Percentiles rank a stretch among this genome's conserved stretches.
These are phyloP conservation scores for Sebastolobus alascanus DNA, from an alignment of 2,797 vertebrate species.

Conservation along the genomic window DNA sequence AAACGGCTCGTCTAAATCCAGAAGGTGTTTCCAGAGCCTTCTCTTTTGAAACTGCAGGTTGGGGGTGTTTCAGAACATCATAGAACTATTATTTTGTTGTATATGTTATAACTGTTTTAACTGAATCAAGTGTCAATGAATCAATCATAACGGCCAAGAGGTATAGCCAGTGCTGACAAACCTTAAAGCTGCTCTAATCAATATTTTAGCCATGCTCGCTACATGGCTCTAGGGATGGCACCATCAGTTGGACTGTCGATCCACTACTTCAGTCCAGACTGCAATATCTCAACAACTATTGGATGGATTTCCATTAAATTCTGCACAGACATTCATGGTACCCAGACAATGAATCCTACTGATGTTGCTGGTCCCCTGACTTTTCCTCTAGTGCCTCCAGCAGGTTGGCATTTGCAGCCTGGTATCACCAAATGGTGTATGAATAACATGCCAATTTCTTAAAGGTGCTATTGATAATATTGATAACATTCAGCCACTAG, in stretches of 20 bases:
- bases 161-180: no score
- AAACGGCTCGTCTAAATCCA: constrained; percentile 17
- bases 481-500: no score
- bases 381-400: not conserved
- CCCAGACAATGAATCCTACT: not conserved
- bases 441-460: no score
- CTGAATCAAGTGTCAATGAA: not conserved
- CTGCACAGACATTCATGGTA: not conserved
- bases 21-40: constrained; percentile 24
- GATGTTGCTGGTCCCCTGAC: not conserved
- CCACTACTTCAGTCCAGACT: not conserved
- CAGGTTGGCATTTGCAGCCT: no score
- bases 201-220: no score
- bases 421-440: no score
- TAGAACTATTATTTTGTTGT: not conserved
- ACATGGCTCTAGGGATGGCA: no score
- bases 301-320: not conserved
- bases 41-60: not conserved
- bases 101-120: not conserved
- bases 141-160: not conserved
- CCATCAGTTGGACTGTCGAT: no score
- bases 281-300: not conserved
- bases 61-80: not conserved
- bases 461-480: no score
- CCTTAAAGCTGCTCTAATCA: no score